Evolutionary conservation across 2,888 invertebrate genomes (phyloP), one percentile per base, ranked within the genome.

Genomic region (Luperina nickerlii): DNA sequence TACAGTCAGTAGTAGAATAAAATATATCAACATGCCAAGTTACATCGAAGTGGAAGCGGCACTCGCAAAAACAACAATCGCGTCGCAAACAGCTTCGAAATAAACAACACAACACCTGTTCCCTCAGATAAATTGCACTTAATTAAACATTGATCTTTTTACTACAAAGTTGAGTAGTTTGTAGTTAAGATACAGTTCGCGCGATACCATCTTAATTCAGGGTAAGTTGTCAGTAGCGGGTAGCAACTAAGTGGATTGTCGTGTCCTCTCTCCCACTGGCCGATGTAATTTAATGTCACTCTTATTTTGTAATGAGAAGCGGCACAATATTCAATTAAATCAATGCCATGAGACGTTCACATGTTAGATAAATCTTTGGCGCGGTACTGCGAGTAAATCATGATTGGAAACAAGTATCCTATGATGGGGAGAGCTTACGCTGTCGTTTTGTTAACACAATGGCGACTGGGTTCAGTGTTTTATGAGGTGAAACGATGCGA

Each of bases 221-320:
- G 89, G 81, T 86, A 82, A 87, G 86, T 88, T 92, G 93, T 92
- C 91, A 90, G 91, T 87, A 83, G 88, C 83, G 78, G 84, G 88
- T 78, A 83, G 88, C 86, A 79, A 90, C 93, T 94, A 94, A 95
- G 93, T 94, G 94, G 93, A 90, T 93, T 92, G 92, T 92, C 94
- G 93, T 95, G 95, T 95, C 90, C 84, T 92, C 84, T 92, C 91
- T 91, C 92, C 92, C 91, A 92, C 94, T 91, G 91, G 78, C 89
- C 89, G 85, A 88, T 88, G 90, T 90, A 90, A 91, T 89, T 91
- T 91, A 90, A 90, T 89, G 89, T 89, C 88, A 80, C 80, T 94
- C 90, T 92, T 93, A 92, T 94, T 94, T 94, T 92, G 91, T 92
- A 93, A 93, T 91, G 90, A 91, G 90, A 90, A 88, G 85, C 89